A percentile compares a stretch with the other conserved stretches of the same genome.
These are phyloP conservation scores for Athene noctua DNA, from an alignment of 2,113 vertebrate species.

Conservation along the genomic window DNA sequence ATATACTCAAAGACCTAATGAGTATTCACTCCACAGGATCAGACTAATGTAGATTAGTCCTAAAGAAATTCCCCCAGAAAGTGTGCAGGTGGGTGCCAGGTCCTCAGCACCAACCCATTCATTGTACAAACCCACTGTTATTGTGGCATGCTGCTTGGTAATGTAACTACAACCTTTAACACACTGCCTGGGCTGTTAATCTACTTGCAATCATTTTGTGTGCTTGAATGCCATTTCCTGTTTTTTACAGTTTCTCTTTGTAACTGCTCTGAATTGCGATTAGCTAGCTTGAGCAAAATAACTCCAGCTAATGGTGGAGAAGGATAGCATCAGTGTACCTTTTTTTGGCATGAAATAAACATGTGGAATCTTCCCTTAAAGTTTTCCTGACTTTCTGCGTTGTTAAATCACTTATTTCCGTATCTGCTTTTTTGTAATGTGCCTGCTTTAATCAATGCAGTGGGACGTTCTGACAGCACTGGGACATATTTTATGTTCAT, in stretches of 20 bases:
- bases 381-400: not conserved
- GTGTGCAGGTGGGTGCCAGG: not conserved
- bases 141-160: not conserved
- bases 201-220: not conserved
- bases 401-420: conserved; percentile 39
- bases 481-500: not conserved
- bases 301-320: not conserved
- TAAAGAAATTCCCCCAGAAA: not conserved
- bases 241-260: not conserved
- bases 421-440: conserved; percentile 19
- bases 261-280: not conserved
- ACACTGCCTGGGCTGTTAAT: not conserved
- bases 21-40: not conserved
- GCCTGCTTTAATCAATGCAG: not conserved
- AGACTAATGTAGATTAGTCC: not conserved
- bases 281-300: not conserved
- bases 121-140: not conserved
- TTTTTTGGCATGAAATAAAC: not conserved
- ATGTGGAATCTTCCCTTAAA: conserved; percentile 8
- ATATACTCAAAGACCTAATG: not conserved
- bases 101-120: not conserved
- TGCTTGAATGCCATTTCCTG: not conserved
- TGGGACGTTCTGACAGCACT: conserved; percentile 15
- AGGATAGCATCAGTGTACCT: not conserved
- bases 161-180: not conserved